Base-by-base conservation (phyloP, 35 echinoderm and acorn worm genomes). In the Antedon bifida region DNA sequence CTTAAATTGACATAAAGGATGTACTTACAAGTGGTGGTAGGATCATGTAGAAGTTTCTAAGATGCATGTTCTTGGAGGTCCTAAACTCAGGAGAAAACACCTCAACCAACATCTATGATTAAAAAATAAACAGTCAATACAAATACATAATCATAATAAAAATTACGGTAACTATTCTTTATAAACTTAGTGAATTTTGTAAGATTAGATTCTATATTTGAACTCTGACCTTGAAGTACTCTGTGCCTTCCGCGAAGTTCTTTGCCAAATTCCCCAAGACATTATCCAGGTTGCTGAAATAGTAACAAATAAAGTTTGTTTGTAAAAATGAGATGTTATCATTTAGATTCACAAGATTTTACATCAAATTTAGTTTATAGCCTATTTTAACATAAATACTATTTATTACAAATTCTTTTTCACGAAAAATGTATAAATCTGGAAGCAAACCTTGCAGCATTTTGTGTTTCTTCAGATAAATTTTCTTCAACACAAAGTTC, bases 221-320 rank as follows among this genome's bases (percentile, higher is more conserved):
- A n/a, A n/a, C n/a, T 81, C 85, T 77, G 39, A 92, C 95, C 95
- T 92, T 99, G 84, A 99, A 99, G 35, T 93, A 99, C 83, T 99
- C 95, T 31, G 95, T 99, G 74, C 95, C 95, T 86, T 99, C 95
- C 16, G 95, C 95, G 88, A 99, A 99, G 80, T 99, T 99, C 78
- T 93, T 99, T 2, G 95, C 90, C 34, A 99, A 84, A 79, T 99
- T 99, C 0, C 90, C 90, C 19, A 99, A 90, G 13, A 99, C 95
- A 85, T 78, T 90, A 79, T 99, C 95, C 16, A 99, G 88, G 75
- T 99, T 99, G 33, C 95, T 99, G 75, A 34, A 33, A 46, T 74
- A 29, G 9, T 26, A 23, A 36, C 23, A 87, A 36, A 75, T 10
- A 28, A 85, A 35, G 34, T 46, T n/a, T 11, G 29, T 42, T 42